Conservation (phyloP, 2,113 vertebrate genomes). For the Serilophus lunatus region DNA sequence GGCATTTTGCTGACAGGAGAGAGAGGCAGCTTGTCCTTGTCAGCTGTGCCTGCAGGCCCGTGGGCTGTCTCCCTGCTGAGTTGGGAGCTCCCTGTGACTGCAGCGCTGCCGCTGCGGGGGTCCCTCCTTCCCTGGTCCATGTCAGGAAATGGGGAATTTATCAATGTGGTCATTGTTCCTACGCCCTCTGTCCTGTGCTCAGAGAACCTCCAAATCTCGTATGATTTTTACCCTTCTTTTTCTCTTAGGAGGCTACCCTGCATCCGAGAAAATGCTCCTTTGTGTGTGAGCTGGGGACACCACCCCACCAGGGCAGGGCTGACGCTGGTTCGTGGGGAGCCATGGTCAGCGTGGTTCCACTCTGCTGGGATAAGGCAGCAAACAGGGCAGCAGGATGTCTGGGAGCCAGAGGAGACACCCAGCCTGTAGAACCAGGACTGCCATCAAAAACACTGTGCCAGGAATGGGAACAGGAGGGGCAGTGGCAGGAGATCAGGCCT, state of each 20-base stretch:
- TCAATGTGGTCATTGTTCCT: neutral
- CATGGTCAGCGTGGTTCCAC: neutral
- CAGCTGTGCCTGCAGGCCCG: neutral
- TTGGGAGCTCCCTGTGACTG: neutral
- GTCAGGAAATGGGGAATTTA: neutral
- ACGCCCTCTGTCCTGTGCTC: neutral
- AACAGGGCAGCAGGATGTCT: neutral
- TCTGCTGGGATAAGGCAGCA: neutral
- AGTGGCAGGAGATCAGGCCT: neutral
- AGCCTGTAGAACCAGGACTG: neutral
- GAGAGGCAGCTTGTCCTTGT: neutral
- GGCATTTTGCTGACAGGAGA: neutral
- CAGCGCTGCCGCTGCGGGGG: fast-evolving
- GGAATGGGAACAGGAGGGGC: neutral
- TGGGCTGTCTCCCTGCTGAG: neutral
- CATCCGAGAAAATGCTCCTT: neutral
- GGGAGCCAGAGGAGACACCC: neutral
- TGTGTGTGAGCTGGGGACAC: neutral
- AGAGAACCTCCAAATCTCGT: neutral
- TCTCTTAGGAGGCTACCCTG: neutral
- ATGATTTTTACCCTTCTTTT: neutral
- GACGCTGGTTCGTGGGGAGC: neutral
- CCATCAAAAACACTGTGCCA: fast-evolving
- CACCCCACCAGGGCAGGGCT: neutral
- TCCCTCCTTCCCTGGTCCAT: neutral